Evolutionary conservation across 2,113 vertebrate genomes (phyloP).

Genomic region (Epinephelus lanceolatus): DNA sequence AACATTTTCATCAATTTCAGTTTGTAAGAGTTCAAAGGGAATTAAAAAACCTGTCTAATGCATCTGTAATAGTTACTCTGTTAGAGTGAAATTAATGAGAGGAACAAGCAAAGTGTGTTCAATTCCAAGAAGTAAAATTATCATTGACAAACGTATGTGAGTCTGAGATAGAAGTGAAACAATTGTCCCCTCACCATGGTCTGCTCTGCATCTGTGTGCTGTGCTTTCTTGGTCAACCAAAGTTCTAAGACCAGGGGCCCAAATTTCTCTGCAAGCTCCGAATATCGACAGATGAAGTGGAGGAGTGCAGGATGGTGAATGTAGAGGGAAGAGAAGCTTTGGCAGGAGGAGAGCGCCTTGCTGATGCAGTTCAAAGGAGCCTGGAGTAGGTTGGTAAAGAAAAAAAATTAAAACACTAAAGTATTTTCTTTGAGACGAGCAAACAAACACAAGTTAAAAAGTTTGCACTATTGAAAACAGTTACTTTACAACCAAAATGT

Average conservation of each 20-base stretch:
- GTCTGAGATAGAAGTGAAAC: background rate
- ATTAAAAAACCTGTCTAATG: background rate
- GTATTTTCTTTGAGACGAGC: constrained; percentile 16
- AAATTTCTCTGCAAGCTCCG: constrained; percentile 88
- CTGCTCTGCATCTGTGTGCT: constrained; percentile 42
- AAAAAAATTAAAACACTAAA: constrained; percentile 20
- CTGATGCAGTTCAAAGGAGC: constrained; percentile 84
- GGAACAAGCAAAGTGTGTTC: background rate
- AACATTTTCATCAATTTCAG: constrained; percentile 3
- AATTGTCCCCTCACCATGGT: background rate
- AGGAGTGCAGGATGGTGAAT: constrained; percentile 89
- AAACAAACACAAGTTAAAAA: constrained; percentile 3
- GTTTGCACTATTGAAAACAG: background rate
- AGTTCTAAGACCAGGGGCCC: constrained; percentile 86
- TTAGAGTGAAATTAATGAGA: background rate
- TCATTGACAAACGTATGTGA: background rate
- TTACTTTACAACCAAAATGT: constrained; percentile 4
- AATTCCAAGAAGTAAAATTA: background rate
- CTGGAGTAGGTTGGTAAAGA: constrained; percentile 72
- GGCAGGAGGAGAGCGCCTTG: constrained; percentile 81
- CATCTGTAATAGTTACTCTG: background rate
- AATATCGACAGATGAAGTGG: constrained; percentile 89
- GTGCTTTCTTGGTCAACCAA: constrained; percentile 86
- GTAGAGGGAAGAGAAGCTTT: constrained; percentile 86
- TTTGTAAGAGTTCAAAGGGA: constrained; percentile 12